Conservation (phyloP, 1,140 invertebrate genomes). For the Neomicropteryx cornuta region DNA sequence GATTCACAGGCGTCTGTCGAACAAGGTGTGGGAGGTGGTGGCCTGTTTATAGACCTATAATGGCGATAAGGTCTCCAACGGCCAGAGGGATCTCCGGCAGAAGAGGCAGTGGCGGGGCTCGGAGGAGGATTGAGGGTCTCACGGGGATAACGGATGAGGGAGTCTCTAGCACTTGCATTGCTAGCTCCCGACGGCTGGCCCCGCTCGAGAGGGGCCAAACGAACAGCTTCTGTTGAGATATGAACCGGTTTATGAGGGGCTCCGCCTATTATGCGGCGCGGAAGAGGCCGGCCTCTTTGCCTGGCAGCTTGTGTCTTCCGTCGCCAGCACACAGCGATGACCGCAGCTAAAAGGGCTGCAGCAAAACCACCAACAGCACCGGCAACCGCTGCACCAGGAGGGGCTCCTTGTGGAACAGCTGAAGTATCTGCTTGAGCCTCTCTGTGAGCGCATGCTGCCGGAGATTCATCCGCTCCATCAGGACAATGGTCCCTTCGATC, state of each 20-base stretch:
- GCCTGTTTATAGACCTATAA: conserved; percentile 69
- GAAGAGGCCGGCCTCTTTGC: too few relatives aligned
- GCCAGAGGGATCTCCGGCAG: conserved; percentile 31
- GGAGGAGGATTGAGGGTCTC: conserved; percentile 84
- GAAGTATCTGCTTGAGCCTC: conserved; percentile 35
- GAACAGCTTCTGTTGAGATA: too few relatives aligned
- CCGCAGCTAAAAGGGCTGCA: neutral
- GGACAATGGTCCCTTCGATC: conserved; percentile 61
- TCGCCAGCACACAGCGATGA: too few relatives aligned
- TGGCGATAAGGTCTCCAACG: conserved; percentile 59
- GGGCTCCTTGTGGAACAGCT: conserved; percentile 25
- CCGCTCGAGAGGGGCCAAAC: too few relatives aligned
- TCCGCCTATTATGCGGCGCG: too few relatives aligned
- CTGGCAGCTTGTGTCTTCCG: too few relatives aligned
- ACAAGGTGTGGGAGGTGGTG: conserved; percentile 87
- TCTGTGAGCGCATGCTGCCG: conserved; percentile 40
- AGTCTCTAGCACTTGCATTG: too few relatives aligned
- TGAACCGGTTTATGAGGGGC: too few relatives aligned
- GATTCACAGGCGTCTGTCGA: conserved; percentile 89
- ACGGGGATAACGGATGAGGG: conserved; percentile 53
- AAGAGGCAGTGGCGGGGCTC: conserved; percentile 63
- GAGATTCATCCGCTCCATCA: conserved; percentile 60
- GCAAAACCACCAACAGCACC: conserved; percentile 3
- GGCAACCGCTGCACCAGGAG: conserved; percentile 10
- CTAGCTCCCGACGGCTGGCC: too few relatives aligned